These are phyloP conservation scores for Toxonevra muliebris DNA, from an alignment of 2,888 invertebrate species.

Conservation along the genomic window DNA sequence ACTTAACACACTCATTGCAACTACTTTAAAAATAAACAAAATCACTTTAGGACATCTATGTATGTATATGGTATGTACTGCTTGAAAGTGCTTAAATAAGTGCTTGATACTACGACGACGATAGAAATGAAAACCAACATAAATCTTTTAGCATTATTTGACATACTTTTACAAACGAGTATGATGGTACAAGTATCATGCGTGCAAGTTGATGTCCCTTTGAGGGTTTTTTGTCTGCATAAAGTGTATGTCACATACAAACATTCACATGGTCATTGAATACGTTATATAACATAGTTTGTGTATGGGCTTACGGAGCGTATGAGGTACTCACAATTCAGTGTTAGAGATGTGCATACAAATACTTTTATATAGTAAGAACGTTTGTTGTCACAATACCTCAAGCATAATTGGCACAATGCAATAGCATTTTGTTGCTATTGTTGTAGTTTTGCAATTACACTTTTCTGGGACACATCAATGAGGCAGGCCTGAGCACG, in stretches of 20 bases:
- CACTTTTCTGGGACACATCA: background rate
- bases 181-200: conserved; percentile 13
- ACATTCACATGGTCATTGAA: no score
- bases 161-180: conserved; percentile 52
- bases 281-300: background rate
- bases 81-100: conserved; percentile 3
- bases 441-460: background rate
- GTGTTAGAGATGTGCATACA: no score
- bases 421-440: conserved; percentile 12
- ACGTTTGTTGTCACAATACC: no score
- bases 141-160: conserved; percentile 53
- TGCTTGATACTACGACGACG: conserved; percentile 3
- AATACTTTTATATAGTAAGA: no score
- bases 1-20: no score
- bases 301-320: conserved; percentile 7
- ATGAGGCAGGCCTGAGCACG: no score
- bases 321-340: conserved; percentile 5
- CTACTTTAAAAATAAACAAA: background rate
- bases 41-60: background rate
- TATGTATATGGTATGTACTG: background rate
- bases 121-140: conserved; percentile 18
- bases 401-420: conserved; percentile 23
- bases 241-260: conserved; percentile 24
- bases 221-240: conserved; percentile 36
- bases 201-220: conserved; percentile 44